Conservation (phyloP, 2,888 invertebrate species). For the Schizaphis graminum region DNA sequence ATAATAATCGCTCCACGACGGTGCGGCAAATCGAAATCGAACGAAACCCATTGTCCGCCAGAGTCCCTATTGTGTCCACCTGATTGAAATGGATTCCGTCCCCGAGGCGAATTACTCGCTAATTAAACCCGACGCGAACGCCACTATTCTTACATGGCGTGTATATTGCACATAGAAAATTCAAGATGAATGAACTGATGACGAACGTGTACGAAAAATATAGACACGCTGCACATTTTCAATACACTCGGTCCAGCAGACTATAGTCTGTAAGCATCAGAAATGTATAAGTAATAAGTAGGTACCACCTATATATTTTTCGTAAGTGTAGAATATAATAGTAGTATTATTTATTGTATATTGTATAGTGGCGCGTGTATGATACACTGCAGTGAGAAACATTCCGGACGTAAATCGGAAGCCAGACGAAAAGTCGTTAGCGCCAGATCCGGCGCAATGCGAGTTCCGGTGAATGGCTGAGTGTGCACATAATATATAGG, state of each 20-base stretch:
- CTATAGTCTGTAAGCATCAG: background rate
- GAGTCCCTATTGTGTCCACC: constrained; percentile 56
- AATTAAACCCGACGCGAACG: constrained; percentile 57
- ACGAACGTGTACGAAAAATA: background rate
- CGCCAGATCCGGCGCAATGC: background rate
- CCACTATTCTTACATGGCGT: background rate
- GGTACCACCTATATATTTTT: background rate
- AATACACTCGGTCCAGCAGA: background rate
- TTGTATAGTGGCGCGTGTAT: background rate
- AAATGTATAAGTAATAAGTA: background rate
- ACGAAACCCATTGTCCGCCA: constrained; percentile 58
- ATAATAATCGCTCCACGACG: constrained; percentile 45
- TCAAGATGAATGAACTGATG: constrained; percentile 59
- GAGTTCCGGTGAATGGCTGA: constrained; percentile 6
- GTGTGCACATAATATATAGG: too few relatives aligned
- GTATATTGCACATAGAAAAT: constrained; percentile 28
- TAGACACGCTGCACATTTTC: background rate
- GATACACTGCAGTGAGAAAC: background rate
- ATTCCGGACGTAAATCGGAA: constrained; percentile 14
- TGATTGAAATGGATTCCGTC: constrained; percentile 60
- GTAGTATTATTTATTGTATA: background rate
- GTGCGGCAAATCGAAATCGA: constrained; percentile 63
- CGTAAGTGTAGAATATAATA: background rate
- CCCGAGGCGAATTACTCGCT: constrained; percentile 63
- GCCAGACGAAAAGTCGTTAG: background rate